These are phyloP conservation scores for Phragmatobia fuliginosa DNA, from an alignment of 2,888 invertebrate genomes.

Conservation along the genomic window DNA sequence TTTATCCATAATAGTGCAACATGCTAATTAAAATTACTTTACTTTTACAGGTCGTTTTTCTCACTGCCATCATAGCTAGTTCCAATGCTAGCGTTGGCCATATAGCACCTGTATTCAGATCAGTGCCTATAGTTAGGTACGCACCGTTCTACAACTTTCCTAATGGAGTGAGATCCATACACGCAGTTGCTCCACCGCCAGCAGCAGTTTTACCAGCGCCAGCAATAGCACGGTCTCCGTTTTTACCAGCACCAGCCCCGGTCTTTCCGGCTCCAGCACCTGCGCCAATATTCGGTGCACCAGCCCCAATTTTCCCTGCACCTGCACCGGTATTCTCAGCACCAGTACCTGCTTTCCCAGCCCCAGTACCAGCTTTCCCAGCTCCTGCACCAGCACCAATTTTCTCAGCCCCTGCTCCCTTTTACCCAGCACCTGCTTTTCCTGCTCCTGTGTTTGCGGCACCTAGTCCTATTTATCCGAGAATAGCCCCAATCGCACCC, in stretches of 20 bases:
- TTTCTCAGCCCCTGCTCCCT: constrained; percentile 29
- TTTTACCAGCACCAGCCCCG: constrained; percentile 52
- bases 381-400: constrained; percentile 34
- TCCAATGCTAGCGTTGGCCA: constrained; percentile 80
- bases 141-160: constrained; percentile 83
- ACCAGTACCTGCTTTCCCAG: constrained; percentile 47
- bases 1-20: constrained; percentile 3
- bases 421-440: constrained; percentile 32
- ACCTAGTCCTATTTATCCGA: constrained; percentile 40
- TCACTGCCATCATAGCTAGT: constrained; percentile 74
- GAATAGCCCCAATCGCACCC: constrained; percentile 42
- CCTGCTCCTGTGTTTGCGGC: constrained; percentile 45
- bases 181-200: constrained; percentile 65
- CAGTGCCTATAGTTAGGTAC: constrained; percentile 77
- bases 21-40: neutral
- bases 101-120: constrained; percentile 68
- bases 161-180: constrained; percentile 74
- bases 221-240: constrained; percentile 43
- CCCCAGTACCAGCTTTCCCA: constrained; percentile 42
- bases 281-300: constrained; percentile 41
- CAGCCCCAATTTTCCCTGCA: constrained; percentile 49
- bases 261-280: constrained; percentile 45
- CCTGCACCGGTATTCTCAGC: constrained; percentile 41
- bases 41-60: constrained; percentile 68
- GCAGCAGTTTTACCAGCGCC: constrained; percentile 40